Evolutionary conservation across 2,888 invertebrate species (phyloP), one percentile per base, ranked within the genome.

Genomic region (Atethmia centrago): DNA sequence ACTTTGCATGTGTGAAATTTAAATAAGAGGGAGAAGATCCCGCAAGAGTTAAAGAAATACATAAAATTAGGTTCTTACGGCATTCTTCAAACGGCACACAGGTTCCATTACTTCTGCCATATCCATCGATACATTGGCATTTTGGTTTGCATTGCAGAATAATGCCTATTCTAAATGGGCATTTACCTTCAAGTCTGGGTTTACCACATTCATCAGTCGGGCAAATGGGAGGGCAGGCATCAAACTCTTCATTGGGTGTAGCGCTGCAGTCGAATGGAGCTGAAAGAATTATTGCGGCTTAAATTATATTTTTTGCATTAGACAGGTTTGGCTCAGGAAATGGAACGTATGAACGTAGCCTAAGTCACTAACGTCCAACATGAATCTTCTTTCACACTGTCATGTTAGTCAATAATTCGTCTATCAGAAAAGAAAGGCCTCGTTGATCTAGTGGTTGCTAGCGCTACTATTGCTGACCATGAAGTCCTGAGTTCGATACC

Each of bases 1-100:
- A 61, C 16, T 40, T 40, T 5, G 16, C 3, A 25, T 19, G 10
- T 25, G 1, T 42, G 12, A 14, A 45, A 45, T 14, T n/a, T n/a
- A n/a, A n/a, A 63, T 21, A 8, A 45, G 3, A 62, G 12, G 28
- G 42, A 25, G 31, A 55, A 28, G 28, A 55, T 55, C 55, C 28
- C 28, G 19, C 21, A 25, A 36, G 25, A 9, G 3, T 14, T 9
- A 4, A 25, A 8, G 8, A 47, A 51, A 28, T 14, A 31, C 0
- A 25, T 25, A 31, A n/a, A 25, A 42, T 3, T 4, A 21, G 2
- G 9, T 42, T 80, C 89, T 90, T 82, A 90, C 90, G 85, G 49
- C 93, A 92, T 49, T 89, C 63, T 19, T 77, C 77, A 72, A 88
- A 91, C 7, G 91, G 92, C 9, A 92, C 88, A 62, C 93, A 93